Base-by-base conservation (phyloP, 1,140 invertebrate species). In the Oryzaephilus surinamensis region DNA sequence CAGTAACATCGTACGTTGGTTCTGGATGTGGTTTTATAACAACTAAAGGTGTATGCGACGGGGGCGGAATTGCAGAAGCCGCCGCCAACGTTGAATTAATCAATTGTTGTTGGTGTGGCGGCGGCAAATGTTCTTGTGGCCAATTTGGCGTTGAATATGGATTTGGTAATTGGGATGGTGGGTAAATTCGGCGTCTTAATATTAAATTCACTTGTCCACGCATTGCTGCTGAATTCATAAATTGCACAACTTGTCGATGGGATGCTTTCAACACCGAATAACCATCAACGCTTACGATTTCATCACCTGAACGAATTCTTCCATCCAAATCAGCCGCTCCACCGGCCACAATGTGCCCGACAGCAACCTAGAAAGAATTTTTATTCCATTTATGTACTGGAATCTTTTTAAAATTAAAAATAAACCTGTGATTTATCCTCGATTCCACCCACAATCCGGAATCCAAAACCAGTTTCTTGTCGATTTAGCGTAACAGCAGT, bases 401-500 rank as follows among this genome's bases (percentile, higher is more conserved):
- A 10, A 2, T 2, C 10, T 21, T n/a, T 7, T 24, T 24, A n/a
- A n/a, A 20, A 20, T 20, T 4, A 20, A 20, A 20, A 8, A 4
- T 5, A 24, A 41, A 86, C 88, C 68, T 96, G 87, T 45, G 91
- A 92, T 43, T 89, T 87, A 70, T 97, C 94, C 68, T 98, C 95
- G 1, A 90, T 93, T 18, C 96, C 96, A n/a, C 96, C 96, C 18
- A 98, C 88, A 58, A 98, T 95, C 48, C 95, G 72, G 70, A 99
- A 98, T 5, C 96, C 96, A 70, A 98, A 96, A 10, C 91, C 90
- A 57, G 75, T 76, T 32, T 91, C 84, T 57, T 88, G 83, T 32
- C 85, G 70, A 20, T 81, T 74, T 7, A 95, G 61, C 11, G 81
- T 81, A 0, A 94, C 82, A 32, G 81, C 73, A 40, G 84, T 80